A percentile compares a stretch with the other conserved stretches of the same genome.
These are phyloP conservation scores for Lepidocolaptes lacrymiger DNA, from an alignment of 2,797 vertebrate genomes.

Conservation along the genomic window DNA sequence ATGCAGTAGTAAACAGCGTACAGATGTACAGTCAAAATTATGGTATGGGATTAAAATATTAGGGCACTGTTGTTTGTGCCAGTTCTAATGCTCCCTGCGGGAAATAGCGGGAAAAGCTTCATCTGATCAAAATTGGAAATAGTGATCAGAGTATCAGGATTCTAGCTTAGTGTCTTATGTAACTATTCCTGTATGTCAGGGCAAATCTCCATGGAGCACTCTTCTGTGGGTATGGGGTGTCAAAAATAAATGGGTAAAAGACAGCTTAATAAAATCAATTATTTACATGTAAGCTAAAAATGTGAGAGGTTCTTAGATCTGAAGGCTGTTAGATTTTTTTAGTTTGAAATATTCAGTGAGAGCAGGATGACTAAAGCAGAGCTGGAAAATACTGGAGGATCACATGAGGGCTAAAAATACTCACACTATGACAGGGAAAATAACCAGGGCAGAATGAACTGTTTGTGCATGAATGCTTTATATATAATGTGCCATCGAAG, in stretches of 20 bases:
- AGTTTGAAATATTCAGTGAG: conserved; percentile 72
- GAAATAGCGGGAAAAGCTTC: not conserved
- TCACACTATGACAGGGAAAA: conserved; percentile 70
- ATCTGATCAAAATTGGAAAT: conserved; percentile 41
- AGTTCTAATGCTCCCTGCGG: conserved; percentile 1
- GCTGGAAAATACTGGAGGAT: conserved; percentile 80
- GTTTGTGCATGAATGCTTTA: conserved; percentile 39
- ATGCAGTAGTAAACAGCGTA: not conserved
- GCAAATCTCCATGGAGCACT: not conserved
- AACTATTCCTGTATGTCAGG: conserved; percentile 6
- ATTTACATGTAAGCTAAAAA: conserved; percentile 32
- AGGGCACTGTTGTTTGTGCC: not conserved
- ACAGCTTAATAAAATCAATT: conserved; percentile 29
- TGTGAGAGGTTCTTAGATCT: conserved; percentile 26
- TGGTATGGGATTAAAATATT: conserved; percentile 59
- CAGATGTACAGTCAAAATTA: not conserved
- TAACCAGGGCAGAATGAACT: conserved; percentile 75
- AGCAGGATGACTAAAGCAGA: conserved; percentile 76
- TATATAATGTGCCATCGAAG: conserved; percentile 2
- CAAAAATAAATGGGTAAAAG: not conserved
- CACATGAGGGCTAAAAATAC: conserved; percentile 84
- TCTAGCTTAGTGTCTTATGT: conserved; percentile 42
- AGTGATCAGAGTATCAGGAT: conserved; percentile 15
- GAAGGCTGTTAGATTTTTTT: not conserved
- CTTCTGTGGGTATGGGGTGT: not conserved